A percentile compares a stretch with the other conserved stretches of the same genome.
Conservation (phyloP, 2,888 invertebrate species). For the Vandiemenella viatica region DNA sequence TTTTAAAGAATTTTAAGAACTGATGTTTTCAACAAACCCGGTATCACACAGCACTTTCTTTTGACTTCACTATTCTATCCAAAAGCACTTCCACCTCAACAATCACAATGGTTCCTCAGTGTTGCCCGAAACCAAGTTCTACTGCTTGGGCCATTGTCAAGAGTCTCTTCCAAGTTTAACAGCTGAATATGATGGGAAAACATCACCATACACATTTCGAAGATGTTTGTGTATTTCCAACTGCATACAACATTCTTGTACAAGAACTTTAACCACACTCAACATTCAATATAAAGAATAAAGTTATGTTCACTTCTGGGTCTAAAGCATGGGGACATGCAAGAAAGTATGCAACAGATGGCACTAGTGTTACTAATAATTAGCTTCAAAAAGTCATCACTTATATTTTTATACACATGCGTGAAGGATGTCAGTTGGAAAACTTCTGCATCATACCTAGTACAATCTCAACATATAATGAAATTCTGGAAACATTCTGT, state of each 20-base stretch:
- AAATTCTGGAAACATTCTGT: too few relatives aligned
- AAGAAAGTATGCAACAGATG: neutral
- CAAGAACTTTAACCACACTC: neutral
- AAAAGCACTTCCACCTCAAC: neutral
- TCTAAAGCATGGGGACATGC: neutral
- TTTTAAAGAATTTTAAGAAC: neutral
- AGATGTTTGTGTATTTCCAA: neutral
- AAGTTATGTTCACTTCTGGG: neutral
- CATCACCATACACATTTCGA: neutral
- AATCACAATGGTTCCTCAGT: too few relatives aligned
- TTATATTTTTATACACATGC: neutral
- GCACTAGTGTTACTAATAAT: neutral
- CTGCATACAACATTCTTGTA: neutral
- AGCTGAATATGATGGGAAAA: neutral
- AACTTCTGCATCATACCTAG: neutral
- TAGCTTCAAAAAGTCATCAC: neutral
- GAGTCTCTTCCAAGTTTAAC: neutral
- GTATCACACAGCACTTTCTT: neutral
- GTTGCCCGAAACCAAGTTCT: neutral
- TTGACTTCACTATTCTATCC: neutral
- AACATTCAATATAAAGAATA: neutral
- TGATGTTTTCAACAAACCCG: neutral
- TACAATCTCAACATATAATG: too few relatives aligned
- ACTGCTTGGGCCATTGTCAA: neutral
- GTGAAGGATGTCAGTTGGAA: neutral